These are phyloP conservation scores for Mus pahari DNA, from an alignment of 2,113 vertebrate species.

Conservation along the genomic window DNA sequence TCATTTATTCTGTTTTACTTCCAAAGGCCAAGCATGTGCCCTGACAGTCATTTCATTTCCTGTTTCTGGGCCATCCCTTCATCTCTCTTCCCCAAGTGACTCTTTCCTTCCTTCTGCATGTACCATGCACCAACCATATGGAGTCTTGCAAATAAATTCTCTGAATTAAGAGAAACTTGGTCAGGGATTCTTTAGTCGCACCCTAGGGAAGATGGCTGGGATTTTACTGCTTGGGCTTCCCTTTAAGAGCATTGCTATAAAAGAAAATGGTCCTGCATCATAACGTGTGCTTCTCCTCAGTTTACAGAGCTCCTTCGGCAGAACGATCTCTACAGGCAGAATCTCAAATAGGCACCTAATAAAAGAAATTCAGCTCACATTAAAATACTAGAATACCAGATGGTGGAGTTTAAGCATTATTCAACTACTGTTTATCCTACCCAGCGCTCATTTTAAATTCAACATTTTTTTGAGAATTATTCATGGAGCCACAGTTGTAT, in stretches of 20 bases:
- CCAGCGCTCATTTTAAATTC: slow-evolving; percentile 75
- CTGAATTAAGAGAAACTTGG: slow-evolving; percentile 33
- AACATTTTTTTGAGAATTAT: slow-evolving; percentile 84
- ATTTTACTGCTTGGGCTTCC: slow-evolving; percentile 42
- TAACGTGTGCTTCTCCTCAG: slow-evolving; percentile 57
- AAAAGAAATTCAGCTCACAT: slow-evolving; percentile 75
- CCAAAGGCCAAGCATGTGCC: neutral
- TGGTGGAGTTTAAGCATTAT: slow-evolving; percentile 72
- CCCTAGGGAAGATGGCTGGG: slow-evolving; percentile 40
- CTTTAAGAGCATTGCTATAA: slow-evolving; percentile 67
- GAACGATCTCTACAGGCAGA: slow-evolving; percentile 66
- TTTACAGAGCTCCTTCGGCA: slow-evolving; percentile 67
- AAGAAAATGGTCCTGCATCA: slow-evolving; percentile 68
- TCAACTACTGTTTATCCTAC: slow-evolving; percentile 79
- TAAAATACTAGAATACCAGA: slow-evolving; percentile 77
- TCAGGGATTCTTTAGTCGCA: neutral
- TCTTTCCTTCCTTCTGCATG: neutral
- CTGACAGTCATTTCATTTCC: neutral
- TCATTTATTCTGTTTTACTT: slow-evolving; percentile 43
- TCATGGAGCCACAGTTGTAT: slow-evolving; percentile 77
- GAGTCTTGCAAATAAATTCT: slow-evolving; percentile 40
- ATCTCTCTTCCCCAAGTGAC: neutral
- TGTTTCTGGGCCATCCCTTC: neutral
- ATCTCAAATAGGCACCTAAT: slow-evolving; percentile 78
- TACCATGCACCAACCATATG: neutral